These are phyloP conservation scores for Colinus virginianus DNA, from an alignment of 2,113 vertebrate genomes.

Conservation along the genomic window DNA sequence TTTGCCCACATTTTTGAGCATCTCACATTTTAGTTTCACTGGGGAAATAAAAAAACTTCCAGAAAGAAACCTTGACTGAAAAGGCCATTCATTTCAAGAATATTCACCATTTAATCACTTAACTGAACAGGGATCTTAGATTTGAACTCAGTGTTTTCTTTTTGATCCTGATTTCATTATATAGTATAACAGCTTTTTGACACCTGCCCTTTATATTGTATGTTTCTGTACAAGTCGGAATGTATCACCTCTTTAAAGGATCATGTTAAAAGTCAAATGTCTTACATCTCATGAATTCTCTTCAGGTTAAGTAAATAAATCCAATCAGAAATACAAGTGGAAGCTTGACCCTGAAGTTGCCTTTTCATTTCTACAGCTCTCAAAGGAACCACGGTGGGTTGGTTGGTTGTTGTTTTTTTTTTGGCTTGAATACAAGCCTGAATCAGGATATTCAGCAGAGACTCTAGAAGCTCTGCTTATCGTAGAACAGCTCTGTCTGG, in stretches of 20 bases:
- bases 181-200: neutral
- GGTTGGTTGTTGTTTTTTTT: neutral
- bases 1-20: neutral
- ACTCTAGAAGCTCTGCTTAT: neutral
- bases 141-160: neutral
- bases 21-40: neutral
- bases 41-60: neutral
- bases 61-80: neutral
- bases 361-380: constrained; percentile 8
- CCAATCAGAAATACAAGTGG: neutral
- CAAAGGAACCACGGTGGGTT: neutral
- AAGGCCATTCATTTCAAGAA: neutral
- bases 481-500: too few relatives aligned
- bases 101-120: neutral
- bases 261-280: neutral
- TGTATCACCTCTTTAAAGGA: neutral
- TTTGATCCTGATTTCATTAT: neutral
- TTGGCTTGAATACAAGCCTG: neutral
- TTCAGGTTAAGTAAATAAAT: constrained; percentile 9
- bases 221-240: neutral
- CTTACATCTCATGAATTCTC: neutral
- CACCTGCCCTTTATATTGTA: neutral
- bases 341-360: neutral
- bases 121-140: neutral
- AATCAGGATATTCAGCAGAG: neutral